Percentiles rank a stretch among this genome's conserved stretches.
These are phyloP conservation scores for Alectura lathami DNA, from an alignment of 2,113 vertebrate species.

Conservation along the genomic window DNA sequence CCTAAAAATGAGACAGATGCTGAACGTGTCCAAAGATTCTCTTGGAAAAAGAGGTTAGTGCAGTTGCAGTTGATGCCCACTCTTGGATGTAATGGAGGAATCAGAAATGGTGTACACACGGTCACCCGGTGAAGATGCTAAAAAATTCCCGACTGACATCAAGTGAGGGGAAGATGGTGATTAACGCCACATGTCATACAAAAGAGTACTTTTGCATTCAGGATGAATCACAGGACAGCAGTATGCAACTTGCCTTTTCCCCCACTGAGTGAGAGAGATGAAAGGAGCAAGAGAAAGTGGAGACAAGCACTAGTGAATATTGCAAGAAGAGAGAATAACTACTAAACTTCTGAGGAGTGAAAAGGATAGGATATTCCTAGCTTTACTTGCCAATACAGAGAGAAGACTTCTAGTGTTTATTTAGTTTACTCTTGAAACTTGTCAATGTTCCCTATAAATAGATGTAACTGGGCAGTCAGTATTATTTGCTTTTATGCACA, in stretches of 20 bases:
- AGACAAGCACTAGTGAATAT: background rate
- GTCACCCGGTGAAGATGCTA: background rate
- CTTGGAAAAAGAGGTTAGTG: background rate
- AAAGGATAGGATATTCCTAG: background rate
- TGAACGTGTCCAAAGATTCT: background rate
- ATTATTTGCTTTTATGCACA: background rate
- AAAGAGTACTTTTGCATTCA: slow-evolving; percentile 5
- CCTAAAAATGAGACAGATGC: background rate
- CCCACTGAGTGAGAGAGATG: background rate
- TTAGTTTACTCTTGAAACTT: background rate
- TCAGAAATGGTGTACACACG: background rate
- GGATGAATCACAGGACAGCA: background rate
- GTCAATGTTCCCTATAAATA: background rate
- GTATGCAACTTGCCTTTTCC: background rate
- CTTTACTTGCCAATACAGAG: background rate
- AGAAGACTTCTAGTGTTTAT: background rate
- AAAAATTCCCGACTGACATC: slow-evolving; percentile 15
- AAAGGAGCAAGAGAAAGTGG: background rate
- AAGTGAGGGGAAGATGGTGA: slow-evolving; percentile 9
- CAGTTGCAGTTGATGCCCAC: background rate
- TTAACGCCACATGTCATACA: slow-evolving; percentile 22
- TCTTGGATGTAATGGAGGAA: slow-evolving; percentile 7
- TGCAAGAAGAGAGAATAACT: background rate
- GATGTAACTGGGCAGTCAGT: background rate
- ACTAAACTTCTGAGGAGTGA: background rate